Evolutionary conservation across 2,113 vertebrate species (phyloP).

Genomic region (Phocoena phocoena): DNA sequence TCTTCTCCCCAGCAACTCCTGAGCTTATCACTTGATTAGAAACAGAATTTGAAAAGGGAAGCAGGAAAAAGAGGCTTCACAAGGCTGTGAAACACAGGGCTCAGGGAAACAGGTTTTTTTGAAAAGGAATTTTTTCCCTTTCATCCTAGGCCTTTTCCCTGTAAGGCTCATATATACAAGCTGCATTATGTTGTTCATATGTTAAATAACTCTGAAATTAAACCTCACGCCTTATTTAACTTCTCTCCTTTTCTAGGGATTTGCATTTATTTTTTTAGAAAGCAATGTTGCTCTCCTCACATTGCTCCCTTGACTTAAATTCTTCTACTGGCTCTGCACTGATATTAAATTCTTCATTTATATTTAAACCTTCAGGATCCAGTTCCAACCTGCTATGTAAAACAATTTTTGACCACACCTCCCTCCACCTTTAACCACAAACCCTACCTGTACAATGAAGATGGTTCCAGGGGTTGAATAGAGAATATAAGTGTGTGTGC

Average conservation of each 20-base stretch:
- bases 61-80: neutral
- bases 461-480: neutral
- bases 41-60: slow-evolving; percentile 25
- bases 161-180: neutral
- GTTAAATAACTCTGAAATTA: neutral
- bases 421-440: neutral
- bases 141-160: neutral
- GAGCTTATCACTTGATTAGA: neutral
- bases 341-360: slow-evolving; percentile 36
- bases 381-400: slow-evolving; percentile 10
- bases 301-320: neutral
- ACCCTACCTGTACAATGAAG: neutral
- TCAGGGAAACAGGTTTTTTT: neutral
- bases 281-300: neutral
- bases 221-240: neutral
- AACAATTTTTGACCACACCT: neutral
- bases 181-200: neutral
- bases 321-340: neutral
- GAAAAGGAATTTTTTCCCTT: neutral
- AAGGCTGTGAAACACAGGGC: neutral
- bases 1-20: neutral
- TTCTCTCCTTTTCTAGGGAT: neutral
- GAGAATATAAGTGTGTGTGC: neutral
- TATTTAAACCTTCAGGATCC: neutral
- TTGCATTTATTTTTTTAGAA: slow-evolving; percentile 25